Percentiles rank a stretch among this genome's conserved stretches.
Evolutionary conservation across 92 coral and sea anemone genomes (phyloP).

Genomic region (Zoanthus gigantus): DNA sequence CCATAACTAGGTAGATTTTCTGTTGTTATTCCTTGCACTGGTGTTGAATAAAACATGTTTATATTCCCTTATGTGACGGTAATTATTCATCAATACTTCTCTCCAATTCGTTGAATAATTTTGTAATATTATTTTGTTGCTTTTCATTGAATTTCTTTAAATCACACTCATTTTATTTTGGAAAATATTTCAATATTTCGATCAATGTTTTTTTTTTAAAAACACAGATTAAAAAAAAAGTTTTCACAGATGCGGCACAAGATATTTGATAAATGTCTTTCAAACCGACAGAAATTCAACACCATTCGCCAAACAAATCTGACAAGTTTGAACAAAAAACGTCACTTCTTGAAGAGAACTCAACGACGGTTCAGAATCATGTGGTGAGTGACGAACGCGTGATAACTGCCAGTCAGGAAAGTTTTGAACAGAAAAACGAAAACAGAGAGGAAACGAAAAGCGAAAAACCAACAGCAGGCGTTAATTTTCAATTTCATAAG

Average conservation of each 20-base stretch:
- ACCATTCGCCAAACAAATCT: constrained; percentile 22
- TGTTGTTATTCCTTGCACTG: too few species aligned
- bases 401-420: background rate
- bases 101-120: background rate
- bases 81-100: background rate
- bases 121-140: background rate
- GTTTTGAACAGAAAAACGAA: background rate
- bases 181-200: background rate
- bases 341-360: background rate
- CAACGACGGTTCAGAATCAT: background rate
- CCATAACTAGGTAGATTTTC: too few species aligned
- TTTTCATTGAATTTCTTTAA: background rate
- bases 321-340: constrained; percentile 27
- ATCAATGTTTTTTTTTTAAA: background rate
- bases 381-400: background rate
- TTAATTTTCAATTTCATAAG: background rate
- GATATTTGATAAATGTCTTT: background rate
- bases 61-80: background rate
- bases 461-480: background rate
- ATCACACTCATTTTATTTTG: background rate
- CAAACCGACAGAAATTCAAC: constrained; percentile 43
- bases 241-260: background rate
- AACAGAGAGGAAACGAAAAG: background rate
- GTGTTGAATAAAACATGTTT: background rate
- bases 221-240: too few species aligned